These are phyloP conservation scores for Ochlodes sylvanus DNA, from an alignment of 2,888 invertebrate genomes.

Conservation along the genomic window DNA sequence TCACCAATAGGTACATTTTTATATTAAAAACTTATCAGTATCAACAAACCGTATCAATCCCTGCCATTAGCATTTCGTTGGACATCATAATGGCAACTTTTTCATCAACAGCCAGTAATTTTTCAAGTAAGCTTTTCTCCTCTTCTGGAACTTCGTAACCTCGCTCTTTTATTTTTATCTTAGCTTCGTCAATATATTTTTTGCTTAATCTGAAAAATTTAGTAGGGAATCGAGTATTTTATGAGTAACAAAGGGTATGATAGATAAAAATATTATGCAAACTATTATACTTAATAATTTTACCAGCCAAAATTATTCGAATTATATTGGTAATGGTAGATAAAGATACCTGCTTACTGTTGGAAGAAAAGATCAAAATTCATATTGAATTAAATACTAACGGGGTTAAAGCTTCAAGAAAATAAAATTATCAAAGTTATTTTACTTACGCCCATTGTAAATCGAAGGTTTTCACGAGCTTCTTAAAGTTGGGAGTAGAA, in stretches of 20 bases:
- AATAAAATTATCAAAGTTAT: no score
- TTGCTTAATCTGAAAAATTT: slow-evolving; percentile 62
- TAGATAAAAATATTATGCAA: no score
- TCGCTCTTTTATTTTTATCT: slow-evolving; percentile 59
- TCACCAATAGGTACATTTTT: no score
- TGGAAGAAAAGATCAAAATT: no score
- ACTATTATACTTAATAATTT: no score
- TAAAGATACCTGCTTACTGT: no score
- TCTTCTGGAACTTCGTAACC: slow-evolving; percentile 68
- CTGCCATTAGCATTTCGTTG: slow-evolving; percentile 88
- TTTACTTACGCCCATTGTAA: slow-evolving; percentile 73
- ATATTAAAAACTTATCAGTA: neutral
- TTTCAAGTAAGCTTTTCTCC: slow-evolving; percentile 87
- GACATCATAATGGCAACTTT: slow-evolving; percentile 88
- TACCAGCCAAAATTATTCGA: no score
- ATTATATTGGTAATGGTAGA: no score
- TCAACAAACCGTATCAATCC: slow-evolving; percentile 88
- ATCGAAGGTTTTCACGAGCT: slow-evolving; percentile 63
- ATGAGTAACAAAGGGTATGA: no score
- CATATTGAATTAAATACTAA: no score
- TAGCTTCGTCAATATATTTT: slow-evolving; percentile 63
- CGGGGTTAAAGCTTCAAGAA: no score
- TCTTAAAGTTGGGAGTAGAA: slow-evolving; percentile 63
- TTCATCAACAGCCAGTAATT: slow-evolving; percentile 85
- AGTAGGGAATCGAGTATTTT: neutral